These are phyloP conservation scores for Ovis aries DNA, from an alignment of 2,113 vertebrate genomes.

Conservation along the genomic window ARS-UI_Ramb_v3.0 NC_056080.1:131038501-131039000, in stretches of 20 bases:
- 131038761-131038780: not conserved
- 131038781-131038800: not conserved
- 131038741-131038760: not conserved
- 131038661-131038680: slow-evolving; percentile 39
- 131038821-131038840: not conserved
- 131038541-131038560: not conserved
- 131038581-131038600: slow-evolving; percentile 20
- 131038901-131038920: not conserved
- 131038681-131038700: slow-evolving; percentile 12
- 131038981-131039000: not conserved
- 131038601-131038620: slow-evolving; percentile 12
- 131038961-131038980: not conserved
- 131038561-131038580: not conserved
- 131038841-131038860: not conserved
- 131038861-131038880: not conserved
- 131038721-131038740: not conserved
- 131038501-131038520: not conserved
- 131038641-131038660: slow-evolving; percentile 9
- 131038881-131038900: not conserved
- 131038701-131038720: slow-evolving; percentile 50
- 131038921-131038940: not conserved
- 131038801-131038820: not conserved
- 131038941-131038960: not conserved
- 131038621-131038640: slow-evolving; percentile 37
- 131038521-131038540: not conserved